A percentile compares a stretch with the other conserved stretches of the same genome.
These are phyloP conservation scores for Plectrocnemia conspersa DNA, from an alignment of 1,140 invertebrate genomes.

Conservation along the genomic window DNA sequence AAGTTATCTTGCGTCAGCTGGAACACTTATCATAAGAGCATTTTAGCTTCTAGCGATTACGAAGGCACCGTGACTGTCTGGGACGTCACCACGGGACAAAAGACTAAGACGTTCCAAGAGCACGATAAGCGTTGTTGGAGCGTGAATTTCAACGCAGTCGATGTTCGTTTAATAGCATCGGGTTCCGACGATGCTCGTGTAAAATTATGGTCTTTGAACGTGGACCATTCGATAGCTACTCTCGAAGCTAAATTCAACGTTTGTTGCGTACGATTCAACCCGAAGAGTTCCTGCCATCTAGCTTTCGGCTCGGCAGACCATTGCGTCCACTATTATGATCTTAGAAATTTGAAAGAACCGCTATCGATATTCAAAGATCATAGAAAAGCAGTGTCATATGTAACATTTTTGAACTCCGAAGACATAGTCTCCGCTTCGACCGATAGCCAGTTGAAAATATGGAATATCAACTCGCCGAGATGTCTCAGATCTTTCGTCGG, in stretches of 20 bases:
- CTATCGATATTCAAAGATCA: slow-evolving; percentile 87
- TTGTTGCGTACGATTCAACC: slow-evolving; percentile 96
- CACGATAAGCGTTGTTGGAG: slow-evolving; percentile 97
- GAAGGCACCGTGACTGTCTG: slow-evolving; percentile 91
- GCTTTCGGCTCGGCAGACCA: slow-evolving; percentile 96
- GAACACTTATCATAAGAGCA: slow-evolving; percentile 89
- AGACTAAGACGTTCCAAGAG: slow-evolving; percentile 74
- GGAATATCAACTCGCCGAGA: slow-evolving; percentile 77
- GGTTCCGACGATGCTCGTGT: slow-evolving; percentile 94
- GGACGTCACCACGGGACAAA: slow-evolving; percentile 81
- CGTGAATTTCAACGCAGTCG: slow-evolving; percentile 92
- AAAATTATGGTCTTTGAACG: slow-evolving; percentile 88
- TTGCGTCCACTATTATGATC: slow-evolving; percentile 94
- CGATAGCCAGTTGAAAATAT: slow-evolving; percentile 90
- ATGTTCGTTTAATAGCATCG: slow-evolving; percentile 86
- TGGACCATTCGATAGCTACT: slow-evolving; percentile 80
- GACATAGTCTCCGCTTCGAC: slow-evolving; percentile 94
- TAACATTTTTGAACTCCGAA: slow-evolving; percentile 85
- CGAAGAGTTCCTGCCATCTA: slow-evolving; percentile 76
- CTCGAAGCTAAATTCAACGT: slow-evolving; percentile 91
- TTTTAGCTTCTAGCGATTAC: slow-evolving; percentile 91
- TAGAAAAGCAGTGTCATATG: slow-evolving; percentile 93
- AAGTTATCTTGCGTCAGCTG: slow-evolving; percentile 95
- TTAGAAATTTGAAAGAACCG: slow-evolving; percentile 79
- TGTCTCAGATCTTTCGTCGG: slow-evolving; percentile 87